A percentile compares a stretch with the other conserved stretches of the same genome.
These are phyloP conservation scores for Macrosiphum euphorbiae DNA, from an alignment of 2,888 invertebrate species.

Conservation along the genomic window DNA sequence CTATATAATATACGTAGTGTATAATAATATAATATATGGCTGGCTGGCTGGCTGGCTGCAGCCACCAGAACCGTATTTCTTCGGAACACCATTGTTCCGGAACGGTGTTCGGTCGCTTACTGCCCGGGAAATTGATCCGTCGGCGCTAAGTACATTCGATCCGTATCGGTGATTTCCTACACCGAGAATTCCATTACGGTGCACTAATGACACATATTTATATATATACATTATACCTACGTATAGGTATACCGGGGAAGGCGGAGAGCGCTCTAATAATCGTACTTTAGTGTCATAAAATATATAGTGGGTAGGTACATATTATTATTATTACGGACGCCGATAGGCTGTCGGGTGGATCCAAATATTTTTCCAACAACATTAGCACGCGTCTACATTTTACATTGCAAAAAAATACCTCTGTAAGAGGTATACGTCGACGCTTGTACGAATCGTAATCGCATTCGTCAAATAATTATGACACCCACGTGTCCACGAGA, in stretches of 20 bases:
- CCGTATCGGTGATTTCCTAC: conserved; percentile 46
- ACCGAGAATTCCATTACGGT: conserved; percentile 45
- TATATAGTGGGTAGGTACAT: background rate
- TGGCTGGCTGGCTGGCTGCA: background rate
- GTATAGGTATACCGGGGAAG: background rate
- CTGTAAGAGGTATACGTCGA: too few species aligned
- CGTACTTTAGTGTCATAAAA: background rate
- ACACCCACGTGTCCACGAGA: background rate
- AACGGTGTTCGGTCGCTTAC: conserved; percentile 45
- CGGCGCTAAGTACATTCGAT: conserved; percentile 21
- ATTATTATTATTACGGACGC: background rate
- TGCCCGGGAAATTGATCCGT: conserved; percentile 48
- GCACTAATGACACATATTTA: background rate
- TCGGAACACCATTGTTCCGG: conserved; percentile 47
- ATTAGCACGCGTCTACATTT: background rate
- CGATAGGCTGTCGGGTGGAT: background rate
- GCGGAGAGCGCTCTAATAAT: background rate
- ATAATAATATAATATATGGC: conserved; percentile 13
- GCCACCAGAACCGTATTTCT: conserved; percentile 19
- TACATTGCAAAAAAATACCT: background rate
- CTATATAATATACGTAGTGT: background rate
- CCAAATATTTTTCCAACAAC: background rate
- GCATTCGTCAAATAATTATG: background rate
- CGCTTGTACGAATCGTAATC: background rate
- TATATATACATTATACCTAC: background rate